Conservation (phyloP, 2,113 vertebrate genomes). For the Paramisgurnus dabryanus region DNA sequence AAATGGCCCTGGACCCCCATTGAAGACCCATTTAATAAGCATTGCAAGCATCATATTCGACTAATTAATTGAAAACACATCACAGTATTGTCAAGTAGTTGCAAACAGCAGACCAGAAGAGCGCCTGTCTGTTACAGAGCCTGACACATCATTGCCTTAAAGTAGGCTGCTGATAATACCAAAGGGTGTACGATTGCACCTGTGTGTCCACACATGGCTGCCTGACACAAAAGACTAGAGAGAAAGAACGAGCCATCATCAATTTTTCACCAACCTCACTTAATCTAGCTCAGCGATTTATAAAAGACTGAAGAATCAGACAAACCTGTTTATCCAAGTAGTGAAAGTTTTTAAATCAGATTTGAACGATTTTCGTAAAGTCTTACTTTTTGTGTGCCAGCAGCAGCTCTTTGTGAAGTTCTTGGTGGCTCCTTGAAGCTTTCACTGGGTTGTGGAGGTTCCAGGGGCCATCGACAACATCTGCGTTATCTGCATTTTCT, state of each 20-base stretch:
- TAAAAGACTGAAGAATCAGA: slow-evolving; percentile 35
- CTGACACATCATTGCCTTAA: slow-evolving; percentile 35
- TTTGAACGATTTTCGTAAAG: neutral
- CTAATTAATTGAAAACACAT: neutral
- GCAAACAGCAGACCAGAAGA: neutral
- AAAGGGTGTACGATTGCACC: slow-evolving; percentile 65
- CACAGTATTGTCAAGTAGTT: slow-evolving; percentile 27
- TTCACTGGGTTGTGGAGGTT: slow-evolving; percentile 55
- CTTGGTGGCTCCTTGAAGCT: slow-evolving; percentile 67
- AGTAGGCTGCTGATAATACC: slow-evolving; percentile 50
- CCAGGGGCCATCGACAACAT: slow-evolving; percentile 36
- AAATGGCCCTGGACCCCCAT: too few species aligned
- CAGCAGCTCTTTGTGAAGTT: slow-evolving; percentile 74
- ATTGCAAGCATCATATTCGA: too few species aligned
- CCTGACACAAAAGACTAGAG: slow-evolving; percentile 56
- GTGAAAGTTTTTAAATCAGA: neutral
- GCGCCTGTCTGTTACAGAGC: slow-evolving; percentile 45
- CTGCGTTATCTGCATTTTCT: slow-evolving; percentile 58
- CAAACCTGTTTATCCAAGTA: neutral
- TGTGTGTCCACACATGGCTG: slow-evolving; percentile 43
- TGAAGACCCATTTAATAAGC: too few species aligned
- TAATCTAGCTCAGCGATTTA: slow-evolving; percentile 38
- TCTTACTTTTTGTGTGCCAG: slow-evolving; percentile 73
- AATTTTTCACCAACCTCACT: slow-evolving; percentile 62
- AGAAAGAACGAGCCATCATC: slow-evolving; percentile 59